Evolutionary conservation across 2,113 vertebrate genomes (phyloP).

Genomic region (Notiomystis cincta): DNA sequence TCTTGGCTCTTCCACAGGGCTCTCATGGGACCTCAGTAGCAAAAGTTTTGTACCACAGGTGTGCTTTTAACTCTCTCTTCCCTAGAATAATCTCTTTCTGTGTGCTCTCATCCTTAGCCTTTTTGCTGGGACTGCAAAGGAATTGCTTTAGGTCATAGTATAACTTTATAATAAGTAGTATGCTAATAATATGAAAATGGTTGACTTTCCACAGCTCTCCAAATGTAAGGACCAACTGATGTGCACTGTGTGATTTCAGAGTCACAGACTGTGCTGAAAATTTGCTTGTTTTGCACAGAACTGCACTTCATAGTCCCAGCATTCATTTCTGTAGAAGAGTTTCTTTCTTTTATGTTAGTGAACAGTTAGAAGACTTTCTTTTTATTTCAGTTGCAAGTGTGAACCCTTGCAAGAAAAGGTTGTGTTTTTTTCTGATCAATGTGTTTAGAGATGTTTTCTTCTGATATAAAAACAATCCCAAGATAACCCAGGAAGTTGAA

Average conservation of each 20-base stretch:
- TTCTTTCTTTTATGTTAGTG: constrained; percentile 14
- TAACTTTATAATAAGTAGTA: not conserved
- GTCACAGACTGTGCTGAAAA: not conserved
- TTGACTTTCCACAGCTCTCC: not conserved
- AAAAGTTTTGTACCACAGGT: not conserved
- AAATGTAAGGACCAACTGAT: not conserved
- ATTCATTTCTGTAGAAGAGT: not conserved
- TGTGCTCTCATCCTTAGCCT: not conserved
- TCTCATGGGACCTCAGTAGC: not conserved
- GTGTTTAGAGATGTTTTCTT: not conserved
- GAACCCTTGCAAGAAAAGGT: not conserved
- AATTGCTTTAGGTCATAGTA: not conserved
- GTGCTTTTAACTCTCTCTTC: not conserved
- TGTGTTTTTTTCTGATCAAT: not conserved
- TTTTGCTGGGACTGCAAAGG: not conserved
- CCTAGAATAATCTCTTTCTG: not conserved
- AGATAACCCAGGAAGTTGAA: not conserved
- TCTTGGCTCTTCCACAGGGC: not conserved
- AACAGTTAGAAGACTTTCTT: not conserved
- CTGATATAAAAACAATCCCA: not conserved
- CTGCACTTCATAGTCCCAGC: not conserved
- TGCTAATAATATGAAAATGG: not conserved
- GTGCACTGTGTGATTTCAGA: not conserved
- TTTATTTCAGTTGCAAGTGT: not conserved
- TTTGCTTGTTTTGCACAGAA: not conserved